Base-by-base conservation (phyloP, 2,888 invertebrate species). In the Teleogryllus oceanicus region DNA sequence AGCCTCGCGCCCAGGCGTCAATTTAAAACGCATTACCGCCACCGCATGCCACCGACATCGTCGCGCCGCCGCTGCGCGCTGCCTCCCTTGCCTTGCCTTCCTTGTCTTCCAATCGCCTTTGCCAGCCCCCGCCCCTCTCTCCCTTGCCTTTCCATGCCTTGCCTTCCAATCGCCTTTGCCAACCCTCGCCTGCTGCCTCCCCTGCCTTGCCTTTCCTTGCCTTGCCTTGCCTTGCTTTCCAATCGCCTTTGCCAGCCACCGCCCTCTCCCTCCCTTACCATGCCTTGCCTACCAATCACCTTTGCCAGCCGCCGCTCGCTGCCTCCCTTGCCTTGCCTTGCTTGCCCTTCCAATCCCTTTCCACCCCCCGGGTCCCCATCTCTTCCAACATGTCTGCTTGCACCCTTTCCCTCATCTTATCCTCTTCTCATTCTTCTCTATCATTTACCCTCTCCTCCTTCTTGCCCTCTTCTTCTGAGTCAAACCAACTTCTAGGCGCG, bases 11-110 rank as follows among this genome's bases (percentile, higher is more conserved):
- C 62, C 16, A 62, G 62, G 62, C 62, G 62, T 62, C 62, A 62
- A 62, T 62, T 62, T 62, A 62, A 62, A 62, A 62, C 62, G 62
- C 62, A 62, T 62, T 62, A 62, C 62, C 62, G 62, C 62, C 13
- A 16, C n/a, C 62, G n/a, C 62, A 62, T 62, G 62, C 62, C 62
- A n/a, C 16, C 62, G 62, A 37, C 37, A 37, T 37, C 37, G 37
- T 37, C 37, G 37, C 37, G 4, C 37, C 5, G 37, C 8, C 37
- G 37, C 8, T 5, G 37, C 8, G 0, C 37, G 24, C 62, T 4
- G 62, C 62, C n/a, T 62, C 16, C 12, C 13, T 37, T 37, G 13
- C 62, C 4, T 62, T 62, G 3, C 62, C 62, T 13, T 62, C 62
- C 51, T 16, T 13, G 2, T 4, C 18, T 18, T 12, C 24, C 62